These are phyloP conservation scores for Python bivittatus DNA, from an alignment of 2,113 vertebrate species.

Conservation along the genomic window DNA sequence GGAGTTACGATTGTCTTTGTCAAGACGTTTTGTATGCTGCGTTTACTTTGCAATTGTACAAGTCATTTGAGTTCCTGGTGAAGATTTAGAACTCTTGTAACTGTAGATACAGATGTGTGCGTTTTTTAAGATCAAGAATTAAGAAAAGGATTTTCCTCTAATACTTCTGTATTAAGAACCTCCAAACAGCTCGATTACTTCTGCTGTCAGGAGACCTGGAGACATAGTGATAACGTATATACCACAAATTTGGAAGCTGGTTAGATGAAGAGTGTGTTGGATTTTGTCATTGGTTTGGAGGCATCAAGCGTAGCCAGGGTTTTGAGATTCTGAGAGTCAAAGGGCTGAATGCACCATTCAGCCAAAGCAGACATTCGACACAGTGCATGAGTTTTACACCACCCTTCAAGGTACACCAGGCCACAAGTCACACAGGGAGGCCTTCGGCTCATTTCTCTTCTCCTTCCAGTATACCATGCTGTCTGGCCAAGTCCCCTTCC, in stretches of 20 bases:
- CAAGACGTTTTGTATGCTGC: rapidly evolving
- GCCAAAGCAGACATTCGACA: background rate
- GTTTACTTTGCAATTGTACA: background rate
- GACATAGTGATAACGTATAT: too few relatives aligned
- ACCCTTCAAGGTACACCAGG: background rate
- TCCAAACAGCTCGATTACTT: too few relatives aligned
- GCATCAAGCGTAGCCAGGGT: background rate
- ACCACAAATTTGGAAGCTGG: background rate
- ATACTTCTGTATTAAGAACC: background rate
- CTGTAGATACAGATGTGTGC: background rate
- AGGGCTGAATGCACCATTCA: background rate
- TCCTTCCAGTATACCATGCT: slow-evolving; percentile 89
- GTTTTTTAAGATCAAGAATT: background rate
- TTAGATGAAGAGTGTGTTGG: background rate
- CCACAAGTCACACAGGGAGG: background rate
- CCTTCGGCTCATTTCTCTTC: background rate
- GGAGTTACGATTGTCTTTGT: too few relatives aligned
- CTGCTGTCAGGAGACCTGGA: background rate
- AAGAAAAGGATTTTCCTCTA: background rate
- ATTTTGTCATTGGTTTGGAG: background rate
- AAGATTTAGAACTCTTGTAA: background rate
- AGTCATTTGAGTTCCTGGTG: background rate
- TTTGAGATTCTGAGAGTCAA: background rate
- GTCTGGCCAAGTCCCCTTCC: slow-evolving; percentile 91
- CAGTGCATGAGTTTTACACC: background rate